Conservation (phyloP, 2,888 invertebrate species). For the Drosophila recens region DNA sequence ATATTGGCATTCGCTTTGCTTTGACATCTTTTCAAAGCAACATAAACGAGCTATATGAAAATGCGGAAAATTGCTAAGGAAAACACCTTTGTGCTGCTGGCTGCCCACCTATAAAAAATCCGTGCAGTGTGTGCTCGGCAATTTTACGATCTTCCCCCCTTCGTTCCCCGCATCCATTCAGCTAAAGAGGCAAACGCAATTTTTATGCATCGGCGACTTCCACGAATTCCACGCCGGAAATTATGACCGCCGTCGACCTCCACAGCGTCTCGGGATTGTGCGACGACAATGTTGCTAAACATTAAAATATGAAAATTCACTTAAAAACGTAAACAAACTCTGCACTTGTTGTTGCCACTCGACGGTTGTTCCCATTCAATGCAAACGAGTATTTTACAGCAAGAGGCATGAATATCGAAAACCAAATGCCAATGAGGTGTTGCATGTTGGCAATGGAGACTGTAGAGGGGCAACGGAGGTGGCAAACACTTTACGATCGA, state of each 20-base stretch:
- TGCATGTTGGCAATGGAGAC: conserved; percentile 27
- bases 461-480: conserved; percentile 20
- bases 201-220: conserved; percentile 72
- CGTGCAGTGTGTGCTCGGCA: conserved; percentile 37
- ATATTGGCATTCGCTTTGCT: conserved; percentile 61
- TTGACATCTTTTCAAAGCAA: conserved; percentile 62
- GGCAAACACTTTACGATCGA: conserved; percentile 81
- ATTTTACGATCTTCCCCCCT: conserved; percentile 50
- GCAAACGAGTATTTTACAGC: conserved; percentile 36
- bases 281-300: conserved; percentile 80
- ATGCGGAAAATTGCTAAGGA: conserved; percentile 40
- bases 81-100: conserved; percentile 69
- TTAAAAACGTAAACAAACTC: conserved; percentile 78
- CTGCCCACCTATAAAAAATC: conserved; percentile 69
- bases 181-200: conserved; percentile 35
- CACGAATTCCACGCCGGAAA: conserved; percentile 82
- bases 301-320: conserved; percentile 82
- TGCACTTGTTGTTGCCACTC: conserved; percentile 8
- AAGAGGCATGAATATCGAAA: conserved; percentile 36
- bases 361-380: conserved; percentile 46
- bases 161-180: neutral
- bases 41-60: conserved; percentile 37
- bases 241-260: conserved; percentile 75
- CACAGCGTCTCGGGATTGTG: conserved; percentile 63
- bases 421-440: conserved; percentile 52